Conservation (phyloP, 2,113 vertebrate species). For the Macrotus californicus region DNA sequence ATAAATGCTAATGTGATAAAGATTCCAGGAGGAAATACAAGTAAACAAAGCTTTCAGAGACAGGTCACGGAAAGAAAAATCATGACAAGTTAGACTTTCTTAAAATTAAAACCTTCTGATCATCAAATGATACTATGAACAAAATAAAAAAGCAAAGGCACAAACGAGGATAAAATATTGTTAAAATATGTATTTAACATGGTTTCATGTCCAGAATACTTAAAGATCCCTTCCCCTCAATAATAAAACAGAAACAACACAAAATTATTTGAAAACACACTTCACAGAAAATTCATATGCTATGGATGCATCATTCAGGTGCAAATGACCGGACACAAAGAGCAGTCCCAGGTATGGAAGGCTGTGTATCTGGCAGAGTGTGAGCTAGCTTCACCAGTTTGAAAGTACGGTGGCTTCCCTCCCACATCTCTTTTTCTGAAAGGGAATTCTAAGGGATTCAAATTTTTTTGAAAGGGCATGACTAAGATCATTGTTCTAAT, state of each 20-base stretch:
- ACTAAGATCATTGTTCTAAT: not conserved
- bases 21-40: not conserved
- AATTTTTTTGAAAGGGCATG: not conserved
- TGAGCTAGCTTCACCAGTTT: not conserved
- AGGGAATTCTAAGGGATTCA: too few species aligned
- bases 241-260: not conserved
- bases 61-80: not conserved
- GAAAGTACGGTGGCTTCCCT: not conserved
- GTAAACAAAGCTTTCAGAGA: not conserved
- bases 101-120: not conserved
- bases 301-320: not conserved
- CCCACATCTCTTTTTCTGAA: not conserved
- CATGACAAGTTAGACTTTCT: not conserved
- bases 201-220: not conserved
- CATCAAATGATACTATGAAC: not conserved
- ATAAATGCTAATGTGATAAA: not conserved
- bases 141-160: not conserved
- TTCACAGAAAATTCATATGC: not conserved
- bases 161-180: not conserved
- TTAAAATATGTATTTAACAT: not conserved
- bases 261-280: not conserved
- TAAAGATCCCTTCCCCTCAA: not conserved
- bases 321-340: not conserved
- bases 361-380: not conserved
- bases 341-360: not conserved